Base-by-base conservation (phyloP, 1,140 invertebrate species). In the Pogonus chalceus region DNA sequence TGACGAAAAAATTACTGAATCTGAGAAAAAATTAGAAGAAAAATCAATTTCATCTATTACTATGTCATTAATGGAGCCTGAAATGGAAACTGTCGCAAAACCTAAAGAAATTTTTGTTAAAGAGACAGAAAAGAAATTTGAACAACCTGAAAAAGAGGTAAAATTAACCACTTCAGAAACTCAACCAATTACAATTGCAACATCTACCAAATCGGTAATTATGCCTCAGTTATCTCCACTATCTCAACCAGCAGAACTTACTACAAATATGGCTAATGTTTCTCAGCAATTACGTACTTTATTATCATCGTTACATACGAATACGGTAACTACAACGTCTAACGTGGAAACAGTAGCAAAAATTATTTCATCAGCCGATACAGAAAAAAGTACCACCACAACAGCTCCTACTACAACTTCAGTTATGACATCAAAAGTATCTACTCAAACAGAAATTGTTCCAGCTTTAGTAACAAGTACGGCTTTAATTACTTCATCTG, bases 171-270 rank as follows among this genome's bases (percentile, higher is more conserved):
- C 12, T 22, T 10, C 12, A 21, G 31, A 14, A 35, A 7, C 39
- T 43, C 43, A 23, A 48, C 26, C 20, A 18, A 31, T 47, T 20
- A 48, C 43, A 18, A 35, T 23, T 14, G 50, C 57, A 2, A 63
- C 56, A 4, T 57, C 58, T n/a, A 59, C 56, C 4, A 72, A 73
- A 49, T 69, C 76, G 2, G 76, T 78, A 16, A 72, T 73, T 14
- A 68, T 82, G 26, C 80, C 82, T 1, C 82, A 84, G 64, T 65
- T 84, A 2, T 84, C 82, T 0, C 83, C 83, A 0, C 58, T 85
- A 1, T 84, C 82, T 0, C 82, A 84, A 65, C 82, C 83, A 0
- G 78, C 80, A 0, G 82, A 85, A 58, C 67, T 85, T 14, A 83
- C 81, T 2, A 80, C 80, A 1, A 84, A 84, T 53, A 82, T 84